Evolutionary conservation across 2,797 vertebrate species (phyloP), one percentile per base, ranked within the genome.

Genomic region (Sebastes hubbsi): DNA sequence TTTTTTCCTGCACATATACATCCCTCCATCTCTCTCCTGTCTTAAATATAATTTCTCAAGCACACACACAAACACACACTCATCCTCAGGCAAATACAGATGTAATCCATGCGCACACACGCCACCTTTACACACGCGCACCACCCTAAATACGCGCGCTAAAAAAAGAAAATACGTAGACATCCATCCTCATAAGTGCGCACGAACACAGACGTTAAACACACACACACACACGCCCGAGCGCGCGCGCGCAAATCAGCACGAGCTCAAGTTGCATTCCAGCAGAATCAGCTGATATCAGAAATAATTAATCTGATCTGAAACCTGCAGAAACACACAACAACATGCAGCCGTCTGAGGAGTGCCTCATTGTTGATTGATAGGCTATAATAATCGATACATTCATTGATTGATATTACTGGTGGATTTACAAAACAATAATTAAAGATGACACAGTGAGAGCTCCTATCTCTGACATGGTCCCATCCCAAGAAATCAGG

Each of bases 231-330:
- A 13, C 36, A 38, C 58, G 16, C 34, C 1, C 34, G 11, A 12
- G 34, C 13, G 16, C 59, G 10, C 59, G 4, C 18, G n/a, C 32
- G 14, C 62, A 24, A 13, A 29, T 38, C 59, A 34, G 60, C 79
- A 67, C 46, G 56, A 75, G 49, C 62, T 49, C 63, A 77, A 80
- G 32, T 54, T 72, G 24, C 52, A 46, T 72, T 78, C 59, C 67
- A 22, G 72, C 75, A 77, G 55, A 77, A 74, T 80, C 72, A 77
- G 73, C 34, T 80, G 30, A 67, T 59, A 59, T 55, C 34, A 12
- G 18, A 67, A 70, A 62, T 1, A 14, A 14, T 3, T 11, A 61
- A 66, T 65, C 18, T 68, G 70, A 69, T 64, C 66, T 62, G 25
- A 75, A 49, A 55, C 2, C 79, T 63, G 36, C n/a, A 3, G n/a